Evolutionary conservation across 1,140 invertebrate species (phyloP), one percentile per base, ranked within the genome.

Genomic region (Phortica variegata): DNA sequence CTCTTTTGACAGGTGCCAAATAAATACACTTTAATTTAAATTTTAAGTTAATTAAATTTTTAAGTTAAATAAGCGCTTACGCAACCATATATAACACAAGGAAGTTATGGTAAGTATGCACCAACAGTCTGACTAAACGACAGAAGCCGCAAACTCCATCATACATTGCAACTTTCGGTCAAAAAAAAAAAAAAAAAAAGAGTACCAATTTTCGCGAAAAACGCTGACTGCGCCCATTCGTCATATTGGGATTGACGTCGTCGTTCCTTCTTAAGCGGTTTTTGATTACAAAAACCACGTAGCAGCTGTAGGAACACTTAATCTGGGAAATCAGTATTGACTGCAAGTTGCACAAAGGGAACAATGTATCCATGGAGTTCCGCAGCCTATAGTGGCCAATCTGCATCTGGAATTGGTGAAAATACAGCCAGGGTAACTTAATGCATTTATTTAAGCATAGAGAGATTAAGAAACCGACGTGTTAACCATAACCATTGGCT

Each of bases 281-380:
- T n/a, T n/a, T n/a, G n/a, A n/a, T n/a, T n/a, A 26, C 5, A 26
- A 26, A 26, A 26, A 10, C 23, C 5, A 26, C 5, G 10, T 10
- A 26, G 23, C 23, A 26, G 23, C 10, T 26, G 5, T 26, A 26
- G 23, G 5, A 26, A 26, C n/a, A n/a, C n/a, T n/a, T n/a, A n/a
- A n/a, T n/a, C n/a, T n/a, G n/a, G 56, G 46, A 51, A 48, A 47
- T 23, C 13, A 15, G 43, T 20, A 43, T 18, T 49, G 42, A 46
- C 19, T 40, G 47, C 47, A 45, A 26, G 39, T 26, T 19, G 40
- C 44, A 47, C 10, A 51, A 44, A 58, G 46, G 47, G 29, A 41
- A 29, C 32, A 54, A 68, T 68, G 63, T 68, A 68, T 49, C 63
- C 63, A 51, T 68, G 63, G 63, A 68, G 65, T 49, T 69, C 63